Base-by-base conservation (phyloP, 37 sponge, comb jelly and placozoan genomes). In the Agelas oroides region DNA sequence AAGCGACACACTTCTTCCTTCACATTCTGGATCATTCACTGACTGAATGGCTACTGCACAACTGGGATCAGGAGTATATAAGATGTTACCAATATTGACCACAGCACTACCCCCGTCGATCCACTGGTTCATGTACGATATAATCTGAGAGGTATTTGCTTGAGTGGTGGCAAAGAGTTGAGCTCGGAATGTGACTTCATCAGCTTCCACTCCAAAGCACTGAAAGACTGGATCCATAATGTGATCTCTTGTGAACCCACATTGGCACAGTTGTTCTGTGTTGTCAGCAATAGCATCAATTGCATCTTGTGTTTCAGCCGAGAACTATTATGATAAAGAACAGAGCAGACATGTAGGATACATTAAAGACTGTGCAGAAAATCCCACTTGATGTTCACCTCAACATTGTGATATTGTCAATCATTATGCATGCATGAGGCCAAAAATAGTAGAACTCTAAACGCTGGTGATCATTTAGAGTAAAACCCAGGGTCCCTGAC, bases 161-260 rank as follows among this genome's bases (percentile, higher is more conserved):
- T n/a, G 28, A 5, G 15, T 17, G 1, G 69, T 70, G 55, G 20
- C 57, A 54, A 69, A 31, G 12, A 80, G 53, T 0, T 58, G 35
- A 21, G 70, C 58, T 32, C 70, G 81, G 58, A 80, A 80, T 34
- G 81, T 80, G 6, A 80, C 55, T 2, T 80, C 38, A 36, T 80
- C 24, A 2, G 81, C 56, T 17, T 70, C 58, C 30, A 31, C 36
- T 70, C 36, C 58, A 30, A 70, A 80, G 38, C 81, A 80, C 37
- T 33, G 46, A 32, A 80, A 80, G 21, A 32, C 69, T 18, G 58
- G 14, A 32, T 80, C 70, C 19, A 70, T 38, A 31, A 80, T 70
- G 38, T 80, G 81, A 32, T 80, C 53, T 5, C 14, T 27, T 27
- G 70, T 70, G 38, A 80, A 23, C 1, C 56, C 23, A 56, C 81